These are phyloP conservation scores for Aphelenchoides avenae DNA, from an alignment of 1,140 invertebrate genomes.

Conservation along the genomic window DNA sequence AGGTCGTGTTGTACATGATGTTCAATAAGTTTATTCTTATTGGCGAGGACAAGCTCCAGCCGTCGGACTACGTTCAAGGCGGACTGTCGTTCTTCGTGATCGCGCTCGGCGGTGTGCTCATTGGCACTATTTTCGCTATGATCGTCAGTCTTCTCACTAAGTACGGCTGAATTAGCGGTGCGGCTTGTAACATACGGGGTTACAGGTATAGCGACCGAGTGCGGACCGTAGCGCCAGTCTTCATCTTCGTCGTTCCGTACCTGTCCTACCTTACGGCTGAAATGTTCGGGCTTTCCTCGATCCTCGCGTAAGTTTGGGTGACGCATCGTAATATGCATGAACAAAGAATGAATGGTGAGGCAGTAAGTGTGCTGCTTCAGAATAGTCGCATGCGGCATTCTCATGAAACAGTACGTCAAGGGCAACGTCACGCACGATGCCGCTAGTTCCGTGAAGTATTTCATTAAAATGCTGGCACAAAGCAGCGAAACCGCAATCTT, in stretches of 20 bases:
- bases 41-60: slow-evolving; percentile 41
- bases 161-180: slow-evolving; percentile 5
- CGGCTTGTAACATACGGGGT: neutral
- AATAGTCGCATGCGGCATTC: slow-evolving; percentile 94
- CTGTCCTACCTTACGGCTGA: slow-evolving; percentile 43
- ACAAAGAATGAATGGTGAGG: neutral
- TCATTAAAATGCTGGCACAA: slow-evolving; percentile 83
- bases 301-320: slow-evolving; percentile 41
- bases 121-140: slow-evolving; percentile 93
- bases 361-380: slow-evolving; percentile 62
- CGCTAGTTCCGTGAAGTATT: slow-evolving; percentile 92
- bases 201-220: slow-evolving; percentile 24
- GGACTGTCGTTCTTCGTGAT: slow-evolving; percentile 88
- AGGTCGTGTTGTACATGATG: slow-evolving; percentile 79
- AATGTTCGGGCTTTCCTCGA: slow-evolving; percentile 46
- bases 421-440: slow-evolving; percentile 95
- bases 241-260: slow-evolving; percentile 41
- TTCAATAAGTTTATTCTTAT: slow-evolving; percentile 76
- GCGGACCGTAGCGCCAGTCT: slow-evolving; percentile 26
- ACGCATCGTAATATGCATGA: neutral
- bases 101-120: slow-evolving; percentile 82
- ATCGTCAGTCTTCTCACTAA: slow-evolving; percentile 70
- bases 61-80: slow-evolving; percentile 72
- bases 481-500: slow-evolving; percentile 90
- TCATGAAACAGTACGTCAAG: slow-evolving; percentile 98